Evolutionary conservation across 2,797 vertebrate species (phyloP).

Genomic region (Smutsia gigantea): DNA sequence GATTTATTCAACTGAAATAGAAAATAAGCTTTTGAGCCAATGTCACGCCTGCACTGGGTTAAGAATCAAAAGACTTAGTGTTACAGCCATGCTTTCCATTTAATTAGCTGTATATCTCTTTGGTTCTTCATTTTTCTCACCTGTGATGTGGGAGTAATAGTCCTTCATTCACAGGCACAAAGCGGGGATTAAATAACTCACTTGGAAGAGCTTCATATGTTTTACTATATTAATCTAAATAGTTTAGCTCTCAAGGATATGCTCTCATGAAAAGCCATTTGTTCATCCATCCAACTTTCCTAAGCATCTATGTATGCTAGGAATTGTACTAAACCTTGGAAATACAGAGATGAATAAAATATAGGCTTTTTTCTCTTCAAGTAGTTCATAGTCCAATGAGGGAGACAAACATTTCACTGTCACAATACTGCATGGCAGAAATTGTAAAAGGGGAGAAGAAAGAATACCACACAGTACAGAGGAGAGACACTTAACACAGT

Average conservation of each 20-base stretch:
- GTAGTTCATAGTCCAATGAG: background rate
- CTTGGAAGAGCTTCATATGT: background rate
- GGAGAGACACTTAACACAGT: background rate
- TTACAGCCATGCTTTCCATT: background rate
- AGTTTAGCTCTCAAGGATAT: background rate
- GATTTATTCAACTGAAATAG: constrained; percentile 33
- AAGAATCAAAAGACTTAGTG: background rate
- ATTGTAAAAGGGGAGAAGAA: background rate
- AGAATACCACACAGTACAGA: background rate
- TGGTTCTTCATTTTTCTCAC: constrained; percentile 35
- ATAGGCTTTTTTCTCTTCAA: background rate
- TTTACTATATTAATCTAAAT: constrained; percentile 35
- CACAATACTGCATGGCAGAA: background rate
- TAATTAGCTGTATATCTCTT: background rate
- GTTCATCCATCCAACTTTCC: background rate
- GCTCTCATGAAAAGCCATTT: background rate
- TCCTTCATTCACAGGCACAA: background rate
- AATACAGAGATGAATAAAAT: background rate
- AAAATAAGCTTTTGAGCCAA: constrained; percentile 40
- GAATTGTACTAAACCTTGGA: constrained; percentile 24
- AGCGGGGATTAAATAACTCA: background rate
- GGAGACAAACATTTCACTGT: background rate
- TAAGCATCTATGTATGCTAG: background rate
- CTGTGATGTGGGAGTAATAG: background rate
- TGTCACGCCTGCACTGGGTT: background rate